phyloP scores from a whole-genome alignment of 2,888 invertebrate genomes.

The Callyntrura sp. region DNA sequence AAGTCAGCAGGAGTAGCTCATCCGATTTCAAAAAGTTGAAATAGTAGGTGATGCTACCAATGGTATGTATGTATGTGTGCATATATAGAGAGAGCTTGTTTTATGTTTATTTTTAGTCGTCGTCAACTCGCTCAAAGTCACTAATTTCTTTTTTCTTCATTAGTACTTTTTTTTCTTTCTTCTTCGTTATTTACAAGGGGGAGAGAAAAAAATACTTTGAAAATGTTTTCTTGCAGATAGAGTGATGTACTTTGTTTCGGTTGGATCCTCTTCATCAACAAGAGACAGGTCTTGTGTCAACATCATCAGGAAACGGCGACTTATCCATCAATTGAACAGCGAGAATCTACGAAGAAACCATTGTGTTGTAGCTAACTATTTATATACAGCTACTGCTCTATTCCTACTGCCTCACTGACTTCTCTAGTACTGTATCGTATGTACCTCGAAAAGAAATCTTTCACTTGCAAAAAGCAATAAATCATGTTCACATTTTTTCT shows the following conservation, averaged over 20 bases:
- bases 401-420: no score
- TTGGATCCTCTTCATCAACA: constrained; percentile 68
- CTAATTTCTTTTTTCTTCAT: constrained; percentile 54
- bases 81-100: no score
- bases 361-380: no score
- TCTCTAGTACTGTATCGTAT: no score
- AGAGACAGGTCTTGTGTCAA: constrained; percentile 83
- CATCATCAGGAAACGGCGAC: constrained; percentile 80
- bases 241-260: not conserved
- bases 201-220: constrained; percentile 10
- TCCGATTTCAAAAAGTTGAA: constrained; percentile 5
- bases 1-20: not conserved
- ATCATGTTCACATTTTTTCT: constrained; percentile 69
- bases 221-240: not conserved
- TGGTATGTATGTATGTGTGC: not conserved
- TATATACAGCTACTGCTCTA: no score
- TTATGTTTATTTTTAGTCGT: constrained; percentile 38
- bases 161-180: constrained; percentile 54
- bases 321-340: constrained; percentile 81
- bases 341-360: constrained; percentile 78
- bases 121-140: constrained; percentile 3
- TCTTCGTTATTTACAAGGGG: constrained; percentile 27
- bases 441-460: no score
- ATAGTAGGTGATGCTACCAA: not conserved
- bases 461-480: constrained; percentile 56